Percentiles rank a stretch among this genome's conserved stretches.
phyloP scores from a whole-genome alignment of 2,113 vertebrate species.

The Pseudopodoces humilis region DNA sequence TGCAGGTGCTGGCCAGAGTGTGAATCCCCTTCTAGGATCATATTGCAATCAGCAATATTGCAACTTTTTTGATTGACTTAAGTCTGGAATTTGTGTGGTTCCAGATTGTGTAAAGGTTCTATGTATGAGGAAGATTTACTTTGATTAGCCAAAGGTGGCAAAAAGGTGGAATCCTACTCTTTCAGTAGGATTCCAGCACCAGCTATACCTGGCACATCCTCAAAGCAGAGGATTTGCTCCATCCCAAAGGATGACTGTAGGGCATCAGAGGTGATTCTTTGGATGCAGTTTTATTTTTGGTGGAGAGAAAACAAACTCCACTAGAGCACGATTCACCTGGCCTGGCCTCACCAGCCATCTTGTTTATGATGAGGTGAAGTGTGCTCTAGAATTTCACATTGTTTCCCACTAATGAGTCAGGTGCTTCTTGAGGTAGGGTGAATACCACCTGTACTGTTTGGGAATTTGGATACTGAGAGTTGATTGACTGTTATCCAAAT shows the following conservation, averaged over 20 bases:
- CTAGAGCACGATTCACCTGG: background rate
- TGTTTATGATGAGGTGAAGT: background rate
- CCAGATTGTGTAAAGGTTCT: background rate
- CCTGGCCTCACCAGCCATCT: background rate
- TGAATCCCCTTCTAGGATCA: background rate
- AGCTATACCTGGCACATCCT: background rate
- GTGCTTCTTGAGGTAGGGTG: background rate
- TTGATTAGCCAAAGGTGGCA: background rate
- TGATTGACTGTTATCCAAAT: background rate
- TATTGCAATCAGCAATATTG: background rate
- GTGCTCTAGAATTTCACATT: background rate
- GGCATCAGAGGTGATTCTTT: background rate
- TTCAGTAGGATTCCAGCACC: background rate
- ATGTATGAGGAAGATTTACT: background rate
- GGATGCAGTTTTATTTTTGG: background rate
- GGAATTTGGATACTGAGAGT: background rate
- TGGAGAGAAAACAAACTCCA: background rate
- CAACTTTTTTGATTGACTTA: background rate
- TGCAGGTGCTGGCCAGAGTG: background rate
- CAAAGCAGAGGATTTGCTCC: background rate
- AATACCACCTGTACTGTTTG: background rate
- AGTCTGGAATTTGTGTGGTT: background rate
- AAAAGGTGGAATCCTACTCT: background rate
- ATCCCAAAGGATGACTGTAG: background rate
- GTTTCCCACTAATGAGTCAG: background rate